These are phyloP conservation scores for Eupithecia insigniata DNA, from an alignment of 2,888 invertebrate species.

Conservation along the genomic window DNA sequence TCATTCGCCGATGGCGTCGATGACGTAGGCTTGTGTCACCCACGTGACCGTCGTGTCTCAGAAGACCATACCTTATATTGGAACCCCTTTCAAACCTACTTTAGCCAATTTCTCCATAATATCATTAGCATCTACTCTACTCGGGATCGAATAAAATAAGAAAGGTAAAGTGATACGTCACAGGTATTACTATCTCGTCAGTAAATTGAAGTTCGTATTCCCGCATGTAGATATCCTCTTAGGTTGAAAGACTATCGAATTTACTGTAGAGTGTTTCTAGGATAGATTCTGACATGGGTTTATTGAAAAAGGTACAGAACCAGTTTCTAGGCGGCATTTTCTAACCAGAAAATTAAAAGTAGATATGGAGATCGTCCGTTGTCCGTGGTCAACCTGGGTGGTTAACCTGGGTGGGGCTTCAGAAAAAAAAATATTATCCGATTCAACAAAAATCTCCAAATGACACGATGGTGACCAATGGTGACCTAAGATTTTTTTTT, in stretches of 20 bases:
- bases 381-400: background rate
- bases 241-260: conserved; percentile 16
- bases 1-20: too few relatives aligned
- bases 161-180: conserved; percentile 52
- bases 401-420: background rate
- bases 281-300: background rate
- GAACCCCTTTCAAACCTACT: conserved; percentile 69
- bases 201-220: conserved; percentile 43
- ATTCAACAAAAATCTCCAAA: background rate
- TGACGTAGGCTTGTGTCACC: too few relatives aligned
- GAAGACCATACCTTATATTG: too few relatives aligned
- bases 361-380: background rate
- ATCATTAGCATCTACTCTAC: conserved; percentile 63
- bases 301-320: background rate
- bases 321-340: background rate
- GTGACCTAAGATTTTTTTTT: background rate
- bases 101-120: conserved; percentile 71
- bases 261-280: conserved; percentile 14
- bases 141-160: conserved; percentile 48
- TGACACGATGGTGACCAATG: too few relatives aligned
- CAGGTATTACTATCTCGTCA: conserved; percentile 37
- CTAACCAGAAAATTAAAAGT: background rate
- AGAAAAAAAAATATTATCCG: background rate
- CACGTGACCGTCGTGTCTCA: too few relatives aligned
- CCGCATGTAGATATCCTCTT: conserved; percentile 30